Evolutionary conservation across 2,888 invertebrate genomes (phyloP).

Genomic region (Drosophila melanosoma): DNA sequence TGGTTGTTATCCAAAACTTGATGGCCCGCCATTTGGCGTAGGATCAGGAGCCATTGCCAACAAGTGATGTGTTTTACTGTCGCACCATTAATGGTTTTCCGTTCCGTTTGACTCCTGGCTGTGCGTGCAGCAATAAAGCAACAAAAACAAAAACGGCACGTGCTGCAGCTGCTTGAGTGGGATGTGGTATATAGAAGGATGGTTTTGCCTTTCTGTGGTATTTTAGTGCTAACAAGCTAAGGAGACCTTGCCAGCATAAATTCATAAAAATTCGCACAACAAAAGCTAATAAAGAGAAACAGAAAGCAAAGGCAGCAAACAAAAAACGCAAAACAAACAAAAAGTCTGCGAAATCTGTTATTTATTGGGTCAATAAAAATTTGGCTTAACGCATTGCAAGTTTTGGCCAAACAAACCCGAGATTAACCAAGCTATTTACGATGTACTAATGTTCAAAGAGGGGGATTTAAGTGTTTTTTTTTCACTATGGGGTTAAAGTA

Average conservation of each 20-base stretch:
- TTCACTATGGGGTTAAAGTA: slow-evolving; percentile 10
- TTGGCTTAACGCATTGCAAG: slow-evolving; percentile 71
- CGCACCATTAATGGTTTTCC: slow-evolving; percentile 62
- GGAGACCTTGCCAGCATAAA: slow-evolving; percentile 47
- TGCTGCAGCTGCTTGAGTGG: slow-evolving; percentile 61
- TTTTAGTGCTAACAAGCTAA: slow-evolving; percentile 45
- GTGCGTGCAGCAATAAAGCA: slow-evolving; percentile 60
- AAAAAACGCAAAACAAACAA: slow-evolving; percentile 4
- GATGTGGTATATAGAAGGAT: slow-evolving; percentile 14
- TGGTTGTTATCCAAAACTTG: slow-evolving; percentile 24
- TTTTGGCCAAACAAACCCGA: slow-evolving; percentile 46
- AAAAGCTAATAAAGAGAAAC: slow-evolving; percentile 40
- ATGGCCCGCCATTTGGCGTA: slow-evolving; percentile 34
- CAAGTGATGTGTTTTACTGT: slow-evolving; percentile 78
- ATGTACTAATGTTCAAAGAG: background rate
- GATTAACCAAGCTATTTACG: slow-evolving; percentile 57
- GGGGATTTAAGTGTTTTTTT: background rate
- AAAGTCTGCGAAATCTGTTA: slow-evolving; percentile 64
- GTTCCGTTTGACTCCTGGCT: slow-evolving; percentile 26
- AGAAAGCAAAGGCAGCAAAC: slow-evolving; percentile 12
- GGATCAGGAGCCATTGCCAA: slow-evolving; percentile 60
- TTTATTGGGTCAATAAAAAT: slow-evolving; percentile 77
- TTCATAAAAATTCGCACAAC: slow-evolving; percentile 59
- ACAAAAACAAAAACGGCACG: slow-evolving; percentile 29
- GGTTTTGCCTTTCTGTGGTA: slow-evolving; percentile 10